phyloP scores from a whole-genome alignment of 1,140 invertebrate genomes.

The Notospermus geniculatus region DNA sequence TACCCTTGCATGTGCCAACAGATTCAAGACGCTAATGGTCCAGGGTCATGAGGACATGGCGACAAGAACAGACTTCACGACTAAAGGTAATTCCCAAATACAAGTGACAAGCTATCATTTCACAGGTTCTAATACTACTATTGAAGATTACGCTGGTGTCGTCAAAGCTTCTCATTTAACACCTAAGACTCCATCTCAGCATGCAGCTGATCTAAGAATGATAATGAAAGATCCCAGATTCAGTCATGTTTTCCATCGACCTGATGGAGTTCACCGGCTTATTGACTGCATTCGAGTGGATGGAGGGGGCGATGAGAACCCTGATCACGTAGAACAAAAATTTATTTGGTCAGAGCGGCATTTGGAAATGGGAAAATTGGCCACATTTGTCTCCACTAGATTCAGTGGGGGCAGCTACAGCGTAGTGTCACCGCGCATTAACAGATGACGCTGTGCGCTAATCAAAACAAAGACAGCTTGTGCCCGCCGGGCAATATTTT shows the following conservation, averaged over 20 bases:
- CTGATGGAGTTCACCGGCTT: background rate
- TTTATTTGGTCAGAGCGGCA: constrained; percentile 4
- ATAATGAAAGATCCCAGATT: background rate
- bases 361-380: background rate
- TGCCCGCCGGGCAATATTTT: too few species aligned
- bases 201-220: constrained; percentile 2
- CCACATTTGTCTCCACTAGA: background rate
- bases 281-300: background rate
- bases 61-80: constrained; percentile 1
- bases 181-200: background rate
- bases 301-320: constrained; percentile 5
- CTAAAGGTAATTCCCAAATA: background rate
- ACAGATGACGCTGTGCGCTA: too few species aligned
- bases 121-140: background rate
- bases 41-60: constrained; percentile 1
- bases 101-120: constrained; percentile 2
- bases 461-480: too few species aligned
- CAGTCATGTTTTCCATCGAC: background rate
- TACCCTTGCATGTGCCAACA: background rate
- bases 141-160: constrained; percentile 1
- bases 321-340: constrained; percentile 9
- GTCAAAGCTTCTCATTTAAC: background rate
- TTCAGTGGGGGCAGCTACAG: constrained; percentile 3
- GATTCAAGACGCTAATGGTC: constrained; percentile 3
- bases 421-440: too few species aligned